Base-by-base conservation (phyloP, 2,113 vertebrate genomes). In the Oophaga pumilio region DNA sequence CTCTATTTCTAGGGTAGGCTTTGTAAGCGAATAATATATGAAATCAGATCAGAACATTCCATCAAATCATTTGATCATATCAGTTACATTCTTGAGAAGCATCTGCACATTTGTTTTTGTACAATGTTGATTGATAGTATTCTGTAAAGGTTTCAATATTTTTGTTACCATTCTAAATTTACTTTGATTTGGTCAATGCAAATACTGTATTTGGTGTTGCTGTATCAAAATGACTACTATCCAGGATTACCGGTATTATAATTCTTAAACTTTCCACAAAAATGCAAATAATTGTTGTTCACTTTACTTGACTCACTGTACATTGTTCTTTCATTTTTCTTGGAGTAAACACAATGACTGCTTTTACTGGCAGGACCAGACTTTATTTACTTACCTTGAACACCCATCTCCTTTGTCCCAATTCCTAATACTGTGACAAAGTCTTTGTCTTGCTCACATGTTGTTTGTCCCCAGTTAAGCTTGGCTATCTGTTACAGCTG, bases 231-330 rank as follows among this genome's bases (percentile, higher is more conserved):
- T 81, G 71, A 90, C 76, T 81, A 89, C 76, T 82, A 57, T 66
- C 12, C 8, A 90, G 90, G 64, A 90, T 90, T 92, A n/a, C n/a
- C n/a, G n/a, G n/a, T n/a, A 91, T 90, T 89, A 62, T 88, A 78
- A 90, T 89, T 85, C 62, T 82, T 87, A 56, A 18, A 73, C 14
- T 92, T 93, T 89, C 89, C 52, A 90, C 85, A 91, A 86, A 90
- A 90, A 85, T 91, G 91, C 90, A 92, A 90, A 92, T 90, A 93
- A 93, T 93, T 94, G 91, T 93, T 93, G 89, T 91, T 91, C 90
- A 89, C 69, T 76, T 76, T 83, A 83, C 92, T 92, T 93, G 91
- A 94, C 92, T 91, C 87, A 91, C 90, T 33, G 85, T 69, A 28
- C 22, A 89, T 91, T 90, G 88, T 90, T 89, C 85, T 90, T 82